Evolutionary conservation across 2,888 invertebrate genomes (phyloP).

Genomic region (Phragmatobia fuliginosa): DNA sequence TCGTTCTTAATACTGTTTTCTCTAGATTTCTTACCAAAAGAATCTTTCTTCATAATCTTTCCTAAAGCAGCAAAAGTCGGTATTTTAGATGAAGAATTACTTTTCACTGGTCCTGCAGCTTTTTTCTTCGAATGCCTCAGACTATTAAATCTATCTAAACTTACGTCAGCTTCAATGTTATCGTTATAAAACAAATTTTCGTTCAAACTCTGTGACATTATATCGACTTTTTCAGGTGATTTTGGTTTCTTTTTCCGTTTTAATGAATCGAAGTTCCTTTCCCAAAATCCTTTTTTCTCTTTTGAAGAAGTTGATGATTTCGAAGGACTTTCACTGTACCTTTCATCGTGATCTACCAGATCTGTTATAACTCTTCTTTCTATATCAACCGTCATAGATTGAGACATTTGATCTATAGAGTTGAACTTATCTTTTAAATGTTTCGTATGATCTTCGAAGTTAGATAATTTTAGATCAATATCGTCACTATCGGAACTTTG

Average conservation of each 20-base stretch:
- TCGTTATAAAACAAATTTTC: slow-evolving; percentile 83
- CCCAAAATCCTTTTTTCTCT: slow-evolving; percentile 86
- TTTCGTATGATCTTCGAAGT: slow-evolving; percentile 77
- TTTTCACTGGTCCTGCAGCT: slow-evolving; percentile 72
- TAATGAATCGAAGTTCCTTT: slow-evolving; percentile 83
- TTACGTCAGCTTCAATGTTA: slow-evolving; percentile 77
- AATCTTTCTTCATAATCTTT: slow-evolving; percentile 83
- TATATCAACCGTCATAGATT: slow-evolving; percentile 84
- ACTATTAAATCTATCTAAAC: slow-evolving; percentile 80
- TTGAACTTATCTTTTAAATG: slow-evolving; percentile 80
- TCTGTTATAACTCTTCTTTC: slow-evolving; percentile 73
- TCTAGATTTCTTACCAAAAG: slow-evolving; percentile 71
- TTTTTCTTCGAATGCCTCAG: slow-evolving; percentile 79
- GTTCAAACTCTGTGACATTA: slow-evolving; percentile 86
- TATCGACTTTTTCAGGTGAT: slow-evolving; percentile 75
- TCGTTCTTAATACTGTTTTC: slow-evolving; percentile 66
- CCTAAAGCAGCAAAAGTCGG: slow-evolving; percentile 83
- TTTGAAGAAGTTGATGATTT: slow-evolving; percentile 77
- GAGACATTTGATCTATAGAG: slow-evolving; percentile 84
- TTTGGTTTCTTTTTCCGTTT: slow-evolving; percentile 80
- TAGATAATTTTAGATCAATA: slow-evolving; percentile 70
- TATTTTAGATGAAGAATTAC: slow-evolving; percentile 81
- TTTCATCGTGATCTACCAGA: slow-evolving; percentile 57
- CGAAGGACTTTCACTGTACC: slow-evolving; percentile 73
- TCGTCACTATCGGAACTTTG: slow-evolving; percentile 83